Base-by-base conservation (phyloP, 2,113 vertebrate species). In the Triplophysa dalaica region DNA sequence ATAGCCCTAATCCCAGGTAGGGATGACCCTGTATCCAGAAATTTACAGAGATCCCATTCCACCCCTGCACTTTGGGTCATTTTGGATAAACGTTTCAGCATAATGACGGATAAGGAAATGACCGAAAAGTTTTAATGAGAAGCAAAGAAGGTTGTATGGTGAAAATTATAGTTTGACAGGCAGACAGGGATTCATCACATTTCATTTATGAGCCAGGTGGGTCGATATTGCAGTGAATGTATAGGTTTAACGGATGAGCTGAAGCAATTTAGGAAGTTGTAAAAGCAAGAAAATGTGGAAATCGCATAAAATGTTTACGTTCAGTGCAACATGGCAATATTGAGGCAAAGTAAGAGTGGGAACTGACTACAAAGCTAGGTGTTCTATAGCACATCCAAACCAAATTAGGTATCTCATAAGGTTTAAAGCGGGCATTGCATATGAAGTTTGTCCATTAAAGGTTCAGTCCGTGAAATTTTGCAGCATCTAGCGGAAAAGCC, bases 141-240 rank as follows among this genome's bases (percentile, higher is more conserved):
- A 33, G 45, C 61, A 58, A 41, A 61, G 29, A 61, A 61, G 14
- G n/a, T 62, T 74, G 56, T 3, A 38, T 21, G 7, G 65, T 6
- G 10, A 77, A 54, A 65, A 65, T 77, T 13, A 77, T 21, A 26
- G 17, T 54, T 77, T 77, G 33, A 50, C 19, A 19, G 17, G 3
- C 13, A 1, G 10, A 65, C 4, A 1, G 61, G 62, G 19, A 77
- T 65, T 76, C 24, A 19, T 76, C 41, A 33, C 24, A 76, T 76
- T 50, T 76, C 24, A 38, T 38, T 65, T 77, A 77, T 2, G 61
- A 66, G 75, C 65, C 43, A 10, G 9, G 60, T 29, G 73, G 22
- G 61, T 26, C 17, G 7, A 75, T 50, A 64, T 76, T 64, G 52
- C 11, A 64, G 22, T 3, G 1, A 64, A 48, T 48, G 11, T 54